Conservation (phyloP, 2,888 invertebrate species). For the Nemoura dubitans region DNA sequence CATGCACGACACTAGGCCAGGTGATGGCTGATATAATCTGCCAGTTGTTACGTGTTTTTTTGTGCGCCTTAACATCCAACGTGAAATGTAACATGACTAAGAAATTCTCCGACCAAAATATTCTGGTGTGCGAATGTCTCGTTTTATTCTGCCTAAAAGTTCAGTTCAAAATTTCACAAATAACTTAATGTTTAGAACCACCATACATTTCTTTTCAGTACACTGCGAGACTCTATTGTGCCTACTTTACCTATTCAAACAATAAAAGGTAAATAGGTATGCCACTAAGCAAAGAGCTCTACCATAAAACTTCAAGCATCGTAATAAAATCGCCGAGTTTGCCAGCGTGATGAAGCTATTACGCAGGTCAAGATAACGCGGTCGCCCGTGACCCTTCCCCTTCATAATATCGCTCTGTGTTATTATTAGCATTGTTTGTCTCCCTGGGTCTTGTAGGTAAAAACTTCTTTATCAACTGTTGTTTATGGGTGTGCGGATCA, state of each 20-base stretch:
- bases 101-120: no score
- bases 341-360: neutral
- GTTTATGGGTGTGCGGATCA: conserved; percentile 24
- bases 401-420: neutral
- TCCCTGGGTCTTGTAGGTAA: neutral
- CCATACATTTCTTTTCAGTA: no score
- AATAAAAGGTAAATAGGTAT: no score
- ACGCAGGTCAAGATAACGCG: neutral
- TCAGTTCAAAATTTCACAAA: no score
- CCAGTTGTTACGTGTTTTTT: neutral
- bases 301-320: neutral
- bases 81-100: no score
- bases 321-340: neutral
- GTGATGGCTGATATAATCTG: neutral
- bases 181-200: no score
- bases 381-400: neutral
- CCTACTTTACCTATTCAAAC: no score
- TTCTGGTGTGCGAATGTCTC: no score
- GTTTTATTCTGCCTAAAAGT: no score
- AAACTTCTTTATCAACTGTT: conserved; percentile 23
- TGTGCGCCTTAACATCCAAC: no score
- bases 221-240: no score
- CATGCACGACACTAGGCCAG: neutral
- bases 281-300: no score
- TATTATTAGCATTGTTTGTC: neutral